Evolutionary conservation across 2,888 invertebrate genomes (phyloP).

Genomic region (Argyresthia goedartella): DNA sequence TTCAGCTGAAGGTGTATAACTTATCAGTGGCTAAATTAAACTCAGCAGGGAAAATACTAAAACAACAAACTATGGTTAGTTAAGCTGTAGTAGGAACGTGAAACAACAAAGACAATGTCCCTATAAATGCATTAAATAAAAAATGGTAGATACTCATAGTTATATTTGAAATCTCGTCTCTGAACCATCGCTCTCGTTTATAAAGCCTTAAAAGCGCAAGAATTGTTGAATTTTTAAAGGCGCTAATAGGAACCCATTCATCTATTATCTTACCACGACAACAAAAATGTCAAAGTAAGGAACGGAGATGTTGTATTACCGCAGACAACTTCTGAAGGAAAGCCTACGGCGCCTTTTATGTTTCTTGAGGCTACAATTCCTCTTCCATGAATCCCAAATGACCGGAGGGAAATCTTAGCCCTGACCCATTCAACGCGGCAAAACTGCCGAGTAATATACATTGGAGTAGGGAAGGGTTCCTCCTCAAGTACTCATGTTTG

Average conservation of each 20-base stretch:
- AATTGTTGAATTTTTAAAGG: not conserved
- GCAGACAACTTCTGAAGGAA: slow-evolving; percentile 45
- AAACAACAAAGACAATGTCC: too few relatives aligned
- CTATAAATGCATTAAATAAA: too few relatives aligned
- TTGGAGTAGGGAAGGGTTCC: slow-evolving; percentile 4
- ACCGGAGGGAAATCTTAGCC: slow-evolving; percentile 71
- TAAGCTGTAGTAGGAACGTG: too few relatives aligned
- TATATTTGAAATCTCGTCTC: too few relatives aligned
- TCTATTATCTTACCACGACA: slow-evolving; percentile 7
- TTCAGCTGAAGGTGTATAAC: too few relatives aligned
- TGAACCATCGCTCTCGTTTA: too few relatives aligned
- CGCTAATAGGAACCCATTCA: not conserved
- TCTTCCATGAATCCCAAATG: slow-evolving; percentile 69
- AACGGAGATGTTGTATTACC: slow-evolving; percentile 33
- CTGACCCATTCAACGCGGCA: slow-evolving; percentile 60
- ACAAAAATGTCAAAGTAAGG: slow-evolving; percentile 33
- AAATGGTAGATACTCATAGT: too few relatives aligned
- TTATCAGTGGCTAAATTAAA: too few relatives aligned
- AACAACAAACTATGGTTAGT: too few relatives aligned
- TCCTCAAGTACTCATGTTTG: slow-evolving; percentile 1
- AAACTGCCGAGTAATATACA: slow-evolving; percentile 22
- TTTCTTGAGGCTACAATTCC: slow-evolving; percentile 64
- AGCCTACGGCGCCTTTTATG: slow-evolving; percentile 66
- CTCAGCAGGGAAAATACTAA: too few relatives aligned
- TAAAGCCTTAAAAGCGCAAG: not conserved